These are phyloP conservation scores for Patella depressa DNA, from an alignment of 2,888 invertebrate genomes.

Conservation along the genomic window DNA sequence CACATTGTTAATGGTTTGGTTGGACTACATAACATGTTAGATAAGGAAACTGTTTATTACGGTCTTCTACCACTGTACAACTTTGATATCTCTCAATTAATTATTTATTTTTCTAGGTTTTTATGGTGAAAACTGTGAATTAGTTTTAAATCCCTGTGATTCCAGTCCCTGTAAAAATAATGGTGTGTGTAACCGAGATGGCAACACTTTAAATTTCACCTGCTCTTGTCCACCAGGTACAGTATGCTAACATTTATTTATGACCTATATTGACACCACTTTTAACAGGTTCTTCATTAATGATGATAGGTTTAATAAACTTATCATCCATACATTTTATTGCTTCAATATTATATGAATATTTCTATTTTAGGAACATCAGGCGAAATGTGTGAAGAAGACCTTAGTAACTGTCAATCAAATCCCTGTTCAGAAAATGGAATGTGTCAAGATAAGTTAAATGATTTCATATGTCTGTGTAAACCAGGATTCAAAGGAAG, in stretches of 20 bases:
- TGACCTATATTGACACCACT: no score
- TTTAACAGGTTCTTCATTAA: no score
- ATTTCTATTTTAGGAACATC: conserved; percentile 34
- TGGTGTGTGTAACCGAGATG: conserved; percentile 40
- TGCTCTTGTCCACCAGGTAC: conserved; percentile 47
- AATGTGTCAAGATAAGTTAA: conserved; percentile 91
- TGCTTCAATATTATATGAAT: no score
- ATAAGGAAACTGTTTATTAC: no score
- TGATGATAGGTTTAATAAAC: no score
- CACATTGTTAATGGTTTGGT: no score
- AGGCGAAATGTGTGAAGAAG: conserved; percentile 73
- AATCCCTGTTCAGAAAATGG: conserved; percentile 95
- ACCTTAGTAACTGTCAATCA: conserved; percentile 87
- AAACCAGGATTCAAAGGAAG: conserved; percentile 92
- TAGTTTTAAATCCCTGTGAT: conserved; percentile 40
- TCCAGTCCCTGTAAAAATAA: conserved; percentile 55
- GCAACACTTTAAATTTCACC: conserved; percentile 28
- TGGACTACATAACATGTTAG: no score
- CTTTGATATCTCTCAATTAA: no score
- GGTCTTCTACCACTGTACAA: no score
- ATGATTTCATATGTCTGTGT: conserved; percentile 94
- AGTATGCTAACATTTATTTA: no score
- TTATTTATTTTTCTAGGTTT: conserved; percentile 40
- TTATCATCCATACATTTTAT: no score
- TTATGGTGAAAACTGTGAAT: conserved; percentile 44